Evolutionary conservation across 2,113 vertebrate genomes (phyloP).

Genomic region (Empidonax alnorum): DNA sequence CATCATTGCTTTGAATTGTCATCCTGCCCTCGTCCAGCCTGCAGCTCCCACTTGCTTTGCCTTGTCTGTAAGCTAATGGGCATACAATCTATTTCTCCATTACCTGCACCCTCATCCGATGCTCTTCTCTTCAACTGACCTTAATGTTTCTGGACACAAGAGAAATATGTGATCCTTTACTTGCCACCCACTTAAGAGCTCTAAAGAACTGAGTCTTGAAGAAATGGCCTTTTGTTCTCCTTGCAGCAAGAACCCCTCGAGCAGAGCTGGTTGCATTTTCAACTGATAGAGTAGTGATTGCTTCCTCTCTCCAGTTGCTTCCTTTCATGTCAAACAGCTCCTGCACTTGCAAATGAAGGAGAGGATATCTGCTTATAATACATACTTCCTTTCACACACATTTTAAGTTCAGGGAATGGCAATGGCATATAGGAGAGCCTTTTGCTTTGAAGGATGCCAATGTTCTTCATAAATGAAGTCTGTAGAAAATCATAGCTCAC

Average conservation of each 20-base stretch:
- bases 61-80: neutral
- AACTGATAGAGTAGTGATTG: neutral
- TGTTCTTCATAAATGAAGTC: neutral
- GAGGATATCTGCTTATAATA: neutral
- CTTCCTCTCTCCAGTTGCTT: neutral
- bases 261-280: neutral
- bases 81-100: neutral
- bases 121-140: neutral
- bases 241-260: neutral
- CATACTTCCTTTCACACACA: neutral
- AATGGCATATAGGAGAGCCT: neutral
- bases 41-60: neutral
- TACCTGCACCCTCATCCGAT: neutral
- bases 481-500: neutral
- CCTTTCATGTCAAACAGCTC: neutral
- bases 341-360: neutral
- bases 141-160: neutral
- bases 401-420: neutral
- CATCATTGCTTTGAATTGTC: neutral
- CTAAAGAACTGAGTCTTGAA: neutral
- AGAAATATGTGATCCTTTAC: neutral
- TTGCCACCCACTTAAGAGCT: neutral
- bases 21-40: neutral
- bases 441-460: neutral
- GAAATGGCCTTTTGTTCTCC: neutral